Evolutionary conservation across 1,140 invertebrate genomes (phyloP), one percentile per base, ranked within the genome.

Genomic region (Aphelinus certus): DNA sequence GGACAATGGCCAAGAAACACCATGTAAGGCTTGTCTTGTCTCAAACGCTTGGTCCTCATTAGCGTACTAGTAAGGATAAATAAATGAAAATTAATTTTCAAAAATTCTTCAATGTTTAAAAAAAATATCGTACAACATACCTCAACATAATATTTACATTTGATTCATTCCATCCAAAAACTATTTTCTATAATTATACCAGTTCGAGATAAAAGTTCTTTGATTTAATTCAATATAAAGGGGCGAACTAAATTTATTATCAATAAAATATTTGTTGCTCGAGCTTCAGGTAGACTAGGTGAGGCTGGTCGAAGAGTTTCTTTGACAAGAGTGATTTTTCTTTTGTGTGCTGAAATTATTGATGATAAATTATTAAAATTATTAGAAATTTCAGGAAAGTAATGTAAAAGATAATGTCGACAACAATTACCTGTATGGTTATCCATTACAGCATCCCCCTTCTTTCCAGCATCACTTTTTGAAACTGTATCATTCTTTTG

Each of bases 141-240:
- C 86, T 91, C 92, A 47, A 95, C 96, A 88, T 92, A 96, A 88
- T 97, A 98, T 88, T 97, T 97, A 0, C 97, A 98, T 85, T 99
- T 99, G 77, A 99, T 98, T 85, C 94, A 93, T 85, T 99, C 96
- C 82, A 98, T 98, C 97, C 97, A 99, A 89, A 99, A 98, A n/a
- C 95, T 94, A 86, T 94, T 94, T 66, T 96, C 95, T 45, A 92
- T 89, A 63, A 99, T 93, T 79, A 90, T 94, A 63, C 97, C 97
- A n/a, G 95, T 97, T 76, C 96, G 90, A 73, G 93, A 93, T 62
- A 99, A 88, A 61, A 99, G 88, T 80, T 98, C 96, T 83, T 96
- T 96, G 26, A 99, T 88, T 87, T 98, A 96, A 78, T 93, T 91
- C 26, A 98, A 87, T 48, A 97, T 99, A 83, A 98, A 99, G 9